Base-by-base conservation (phyloP, 2,113 vertebrate genomes). In the Taxidea taxus region DNA sequence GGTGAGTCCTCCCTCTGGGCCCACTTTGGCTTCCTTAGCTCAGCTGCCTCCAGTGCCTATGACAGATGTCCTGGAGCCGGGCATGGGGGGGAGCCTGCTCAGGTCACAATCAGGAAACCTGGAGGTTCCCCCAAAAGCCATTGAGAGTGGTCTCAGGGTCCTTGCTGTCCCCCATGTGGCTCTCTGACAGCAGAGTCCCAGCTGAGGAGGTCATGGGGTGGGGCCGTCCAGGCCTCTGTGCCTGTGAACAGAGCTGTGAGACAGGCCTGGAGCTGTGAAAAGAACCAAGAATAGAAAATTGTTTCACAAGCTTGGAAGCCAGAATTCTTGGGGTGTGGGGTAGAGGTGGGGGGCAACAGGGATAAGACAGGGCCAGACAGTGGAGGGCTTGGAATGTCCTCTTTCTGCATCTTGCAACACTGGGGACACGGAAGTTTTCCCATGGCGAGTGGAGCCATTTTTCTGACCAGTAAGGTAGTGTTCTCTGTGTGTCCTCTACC, bases 181-280 rank as follows among this genome's bases (percentile, higher is more conserved):
- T 42, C 81, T 60, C 42, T 83, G 34, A 23, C 15, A 25, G 64
- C 93, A 90, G 72, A 66, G 77, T 70, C 85, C 29, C 16, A 80
- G 66, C 74, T 77, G 62, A 90, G 54, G 78, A 64, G 75, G 64
- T 75, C 92, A 83, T 0, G 27, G 75, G 64, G 49, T 2, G 1
- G 39, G 54, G 29, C 6, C 1, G 1, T 21, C 62, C 49, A 64
- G 60, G 66, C 31, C 90, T 54, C 9, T 64, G 80, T 51, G 34
- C 86, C 90, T 11, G 14, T 78, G 77, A 92, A 51, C 31, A 37
- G 91, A 81, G 85, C 70, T 90, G 91, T 60, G 87, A 92, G 90
- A 86, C 51, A 27, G 92, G 82, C 29, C 2, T 58, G 49, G 56
- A 49, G 49, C 49, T 87, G 91, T 60, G 75, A 87, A 84, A 51